Conservation (phyloP, 2,113 vertebrate genomes). For the Engraulis encrasicolus region DNA sequence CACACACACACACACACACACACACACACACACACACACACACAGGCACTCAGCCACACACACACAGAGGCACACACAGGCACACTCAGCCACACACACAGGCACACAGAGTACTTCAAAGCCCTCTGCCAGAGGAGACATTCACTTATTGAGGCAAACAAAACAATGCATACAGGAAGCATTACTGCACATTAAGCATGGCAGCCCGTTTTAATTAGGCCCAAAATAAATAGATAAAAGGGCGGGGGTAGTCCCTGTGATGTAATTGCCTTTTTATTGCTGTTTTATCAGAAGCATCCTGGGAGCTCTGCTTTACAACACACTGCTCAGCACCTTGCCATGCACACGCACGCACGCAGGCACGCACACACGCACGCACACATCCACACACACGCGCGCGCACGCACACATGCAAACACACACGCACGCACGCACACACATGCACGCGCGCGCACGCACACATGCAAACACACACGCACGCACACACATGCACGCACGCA, state of each 20-base stretch:
- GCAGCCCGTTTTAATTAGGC: slow-evolving; percentile 63
- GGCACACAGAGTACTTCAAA: slow-evolving; percentile 48
- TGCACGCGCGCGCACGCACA: too few species aligned
- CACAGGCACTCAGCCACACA: too few species aligned
- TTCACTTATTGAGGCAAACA: slow-evolving; percentile 48
- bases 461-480: too few species aligned
- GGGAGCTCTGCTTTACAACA: slow-evolving; percentile 48
- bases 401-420: too few species aligned
- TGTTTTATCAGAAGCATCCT: slow-evolving; percentile 49
- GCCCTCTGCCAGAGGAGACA: slow-evolving; percentile 27
- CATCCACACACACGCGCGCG: too few species aligned
- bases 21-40: too few species aligned
- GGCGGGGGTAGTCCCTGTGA: slow-evolving; percentile 35
- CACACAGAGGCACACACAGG: too few species aligned
- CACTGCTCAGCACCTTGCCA: slow-evolving; percentile 32
- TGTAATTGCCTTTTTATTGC: slow-evolving; percentile 56
- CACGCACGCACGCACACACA: too few species aligned
- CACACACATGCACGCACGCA: too few species aligned
- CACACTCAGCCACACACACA: too few species aligned
- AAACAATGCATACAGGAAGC: slow-evolving; percentile 51
- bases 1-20: too few species aligned
- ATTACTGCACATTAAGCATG: slow-evolving; percentile 59
- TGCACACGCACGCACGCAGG: background rate
- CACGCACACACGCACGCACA: too few species aligned
- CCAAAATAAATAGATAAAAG: slow-evolving; percentile 47